Evolutionary conservation across 2,797 vertebrate genomes (phyloP), one percentile per base, ranked within the genome.

Genomic region (Artibeus jamaicensis): DNA sequence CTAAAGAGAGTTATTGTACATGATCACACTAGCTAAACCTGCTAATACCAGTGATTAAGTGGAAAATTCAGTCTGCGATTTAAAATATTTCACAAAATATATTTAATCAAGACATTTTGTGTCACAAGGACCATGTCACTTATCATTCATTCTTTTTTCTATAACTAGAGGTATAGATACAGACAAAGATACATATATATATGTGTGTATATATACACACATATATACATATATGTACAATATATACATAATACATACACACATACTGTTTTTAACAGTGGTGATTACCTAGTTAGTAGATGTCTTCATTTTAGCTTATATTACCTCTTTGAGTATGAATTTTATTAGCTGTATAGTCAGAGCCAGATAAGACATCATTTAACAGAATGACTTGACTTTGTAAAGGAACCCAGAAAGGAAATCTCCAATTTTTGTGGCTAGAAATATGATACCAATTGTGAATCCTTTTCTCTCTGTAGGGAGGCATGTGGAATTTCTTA

Each of bases 21-120:
- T 50, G 22, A 19, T 83, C 34, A 91, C 22, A 53, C 19, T 74
- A 87, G 73, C 7, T 89, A 55, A 88, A 86, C 14, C 53, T 86
- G 9, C 2, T 73, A 82, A 94, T 91, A 82, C 46, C 34, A 78
- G 18, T 91, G 68, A 91, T 77, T 68, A 91, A 93, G 32, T 93
- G 12, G 71, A 85, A 39, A 92, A 22, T 74, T 78, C 50, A 92
- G 21, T 59, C 39, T 34, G 26, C 19, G 46, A 93, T 91, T 86
- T 53, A 68, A 88, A 91, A 83, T 11, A 68, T 68, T 78, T 93
- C 6, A 16, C 34, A 94, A 93, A 73, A 83, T 84, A 11, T 91
- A 37, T 89, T 76, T 78, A 74, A 65, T 74, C 19, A 90, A 67
- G 46, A 26, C 89, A 86, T 93, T 91, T 92, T 10, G 48, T 53